A percentile compares a stretch with the other conserved stretches of the same genome.
Conservation (phyloP, 2,888 invertebrate genomes). For the Stramonita haemastoma region DNA sequence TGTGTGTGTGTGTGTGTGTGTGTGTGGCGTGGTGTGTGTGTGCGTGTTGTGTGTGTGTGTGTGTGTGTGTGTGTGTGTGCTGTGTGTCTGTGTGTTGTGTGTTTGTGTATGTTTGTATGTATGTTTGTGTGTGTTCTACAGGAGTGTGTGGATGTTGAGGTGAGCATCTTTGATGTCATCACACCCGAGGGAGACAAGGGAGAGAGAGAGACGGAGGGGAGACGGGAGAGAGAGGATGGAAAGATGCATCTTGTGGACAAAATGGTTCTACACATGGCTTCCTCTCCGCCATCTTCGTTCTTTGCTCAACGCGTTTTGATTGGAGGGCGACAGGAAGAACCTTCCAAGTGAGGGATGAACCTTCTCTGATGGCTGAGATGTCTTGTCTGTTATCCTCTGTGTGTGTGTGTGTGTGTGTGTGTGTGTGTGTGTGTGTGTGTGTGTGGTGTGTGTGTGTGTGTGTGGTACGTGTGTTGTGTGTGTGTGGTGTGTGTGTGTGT, state of each 20-base stretch:
- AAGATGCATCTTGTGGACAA: conserved; percentile 10
- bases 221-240: not conserved
- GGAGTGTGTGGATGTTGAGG: not conserved
- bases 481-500: no score
- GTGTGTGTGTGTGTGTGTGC: no score
- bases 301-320: not conserved
- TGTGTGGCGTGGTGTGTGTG: no score
- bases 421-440: no score
- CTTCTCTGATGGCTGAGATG: no score
- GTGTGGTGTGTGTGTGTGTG: no score
- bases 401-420: no score
- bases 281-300: not conserved
- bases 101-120: not conserved
- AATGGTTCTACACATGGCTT: not conserved
- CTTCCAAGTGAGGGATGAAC: not conserved
- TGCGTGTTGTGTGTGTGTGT: no score
- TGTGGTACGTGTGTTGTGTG: no score
- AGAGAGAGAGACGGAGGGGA: not conserved
- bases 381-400: no score
- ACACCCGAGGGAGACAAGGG: not conserved
- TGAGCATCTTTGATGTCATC: not conserved
- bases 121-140: not conserved
- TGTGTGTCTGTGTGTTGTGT: not conserved
- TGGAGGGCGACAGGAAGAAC: not conserved
- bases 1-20: not conserved